Base-by-base conservation (phyloP, 1,140 invertebrate genomes). In the Heliconius nattereri region DNA sequence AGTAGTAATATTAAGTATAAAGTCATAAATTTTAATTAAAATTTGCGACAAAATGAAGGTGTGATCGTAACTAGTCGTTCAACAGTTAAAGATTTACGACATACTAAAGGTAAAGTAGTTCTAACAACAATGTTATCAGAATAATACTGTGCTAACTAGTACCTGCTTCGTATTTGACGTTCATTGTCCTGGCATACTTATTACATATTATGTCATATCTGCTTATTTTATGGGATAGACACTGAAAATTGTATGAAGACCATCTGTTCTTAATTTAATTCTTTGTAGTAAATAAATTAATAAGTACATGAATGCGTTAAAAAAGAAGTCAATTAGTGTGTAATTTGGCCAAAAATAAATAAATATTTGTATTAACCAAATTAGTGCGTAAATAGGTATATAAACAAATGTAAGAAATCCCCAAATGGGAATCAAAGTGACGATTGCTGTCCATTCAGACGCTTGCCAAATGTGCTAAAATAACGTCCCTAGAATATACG, bases 21-120 rank as follows among this genome's bases (percentile, higher is more conserved):
- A 37, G 6, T 40, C 11, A 26, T 75, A 60, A 32, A 75, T 66
- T 76, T 76, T 76, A 76, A 76, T 76, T 76, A 76, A 76, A 45
- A 76, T 35, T 66, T 40, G 35, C 57, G 66, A 76, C 74, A 54
- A 66, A 76, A 60, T 76, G 23, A 37, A 57, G 60, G 60, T 16
- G 29, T 35, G 35, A 45, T 76, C 32, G 29, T 76, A 70, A 76
- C 54, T n/a, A 52, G 20, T 40, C 60, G 52, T 76, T 49, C 23
- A 76, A 70, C 23, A 71, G 35, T 70, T 54, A 32, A 75, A 16
- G 54, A 37, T 76, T 76, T 45, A 76, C 60, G 75, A 71, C 40
- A 71, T 13, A 70, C 71, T 76, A 76, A 76, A 76, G 37, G 29
- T 23, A n/a, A 60, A 75, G 23, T 71, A 66, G 66, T 49, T 71